Percentiles rank a stretch among this genome's conserved stretches.
These are phyloP conservation scores for Panorpa germanica DNA, from an alignment of 2,888 invertebrate species.

Conservation along the genomic window DNA sequence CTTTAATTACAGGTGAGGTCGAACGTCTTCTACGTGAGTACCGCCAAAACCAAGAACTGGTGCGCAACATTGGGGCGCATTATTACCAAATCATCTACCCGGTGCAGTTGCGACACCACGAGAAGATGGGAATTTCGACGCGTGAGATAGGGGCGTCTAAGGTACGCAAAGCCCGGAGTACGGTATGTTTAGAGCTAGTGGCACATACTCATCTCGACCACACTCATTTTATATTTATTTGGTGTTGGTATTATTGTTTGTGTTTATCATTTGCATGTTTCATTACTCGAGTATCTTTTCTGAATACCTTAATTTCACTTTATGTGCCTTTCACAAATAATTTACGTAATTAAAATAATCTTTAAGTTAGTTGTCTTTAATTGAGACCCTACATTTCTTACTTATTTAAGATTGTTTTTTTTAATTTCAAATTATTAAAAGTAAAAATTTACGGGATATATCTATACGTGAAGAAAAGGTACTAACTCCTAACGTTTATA, in stretches of 20 bases:
- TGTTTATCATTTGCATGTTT: background rate
- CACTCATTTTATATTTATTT: conserved; percentile 7
- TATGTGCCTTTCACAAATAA: too few species aligned
- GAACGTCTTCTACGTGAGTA: conserved; percentile 79
- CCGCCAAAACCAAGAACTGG: conserved; percentile 81
- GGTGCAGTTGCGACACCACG: conserved; percentile 83
- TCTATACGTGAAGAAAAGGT: too few species aligned
- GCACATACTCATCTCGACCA: conserved; percentile 4
- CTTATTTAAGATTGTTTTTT: too few species aligned
- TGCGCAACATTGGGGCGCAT: conserved; percentile 76
- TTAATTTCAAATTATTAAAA: too few species aligned
- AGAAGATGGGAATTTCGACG: conserved; percentile 90
- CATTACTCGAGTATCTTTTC: background rate
- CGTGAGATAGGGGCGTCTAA: conserved; percentile 76
- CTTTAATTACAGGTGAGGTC: conserved; percentile 54
- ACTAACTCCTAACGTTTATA: too few species aligned
- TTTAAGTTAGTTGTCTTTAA: too few species aligned
- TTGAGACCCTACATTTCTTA: too few species aligned
- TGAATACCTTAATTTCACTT: too few species aligned
- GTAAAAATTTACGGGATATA: too few species aligned
- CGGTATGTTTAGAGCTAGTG: conserved; percentile 29
- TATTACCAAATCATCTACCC: conserved; percentile 92
- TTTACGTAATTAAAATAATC: too few species aligned
- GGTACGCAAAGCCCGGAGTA: conserved; percentile 45
- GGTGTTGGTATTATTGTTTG: background rate